phyloP scores from a whole-genome alignment of 2,113 vertebrate species.

The Rynchops niger region DNA sequence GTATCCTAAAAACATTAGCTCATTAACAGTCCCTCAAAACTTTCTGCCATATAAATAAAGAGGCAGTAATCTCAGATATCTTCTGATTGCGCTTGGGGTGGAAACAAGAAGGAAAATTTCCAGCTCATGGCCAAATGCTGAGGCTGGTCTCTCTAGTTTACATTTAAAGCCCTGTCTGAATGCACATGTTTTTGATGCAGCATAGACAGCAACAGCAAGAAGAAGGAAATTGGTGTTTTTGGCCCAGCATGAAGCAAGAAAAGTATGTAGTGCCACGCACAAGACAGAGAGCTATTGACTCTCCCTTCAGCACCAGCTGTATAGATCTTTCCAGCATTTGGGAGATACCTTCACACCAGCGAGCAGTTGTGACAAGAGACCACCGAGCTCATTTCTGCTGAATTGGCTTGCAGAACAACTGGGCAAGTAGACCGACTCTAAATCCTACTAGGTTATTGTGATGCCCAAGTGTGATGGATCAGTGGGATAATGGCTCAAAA shows the following conservation, averaged over 20 bases:
- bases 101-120: not conserved
- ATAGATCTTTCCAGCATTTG: not conserved
- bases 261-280: rapidly evolving
- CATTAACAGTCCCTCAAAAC: not conserved
- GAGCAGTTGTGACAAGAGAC: not conserved
- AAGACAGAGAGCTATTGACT: not conserved
- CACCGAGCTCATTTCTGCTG: not conserved
- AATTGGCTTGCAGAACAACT: rapidly evolving
- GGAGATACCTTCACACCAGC: not conserved
- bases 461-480: not conserved
- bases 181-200: not conserved
- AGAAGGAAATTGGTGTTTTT: not conserved
- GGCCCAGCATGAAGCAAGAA: not conserved
- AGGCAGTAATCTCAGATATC: not conserved
- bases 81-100: not conserved
- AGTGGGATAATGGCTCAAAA: not conserved
- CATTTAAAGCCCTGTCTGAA: not conserved
- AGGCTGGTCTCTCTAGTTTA: not conserved
- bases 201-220: not conserved
- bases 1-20: not conserved
- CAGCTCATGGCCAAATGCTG: not conserved
- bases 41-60: not conserved
- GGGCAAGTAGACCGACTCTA: not conserved
- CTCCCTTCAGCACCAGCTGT: not conserved
- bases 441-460: not conserved